Conservation (phyloP, 2,113 vertebrate genomes). For the Dasypus novemcinctus region DNA sequence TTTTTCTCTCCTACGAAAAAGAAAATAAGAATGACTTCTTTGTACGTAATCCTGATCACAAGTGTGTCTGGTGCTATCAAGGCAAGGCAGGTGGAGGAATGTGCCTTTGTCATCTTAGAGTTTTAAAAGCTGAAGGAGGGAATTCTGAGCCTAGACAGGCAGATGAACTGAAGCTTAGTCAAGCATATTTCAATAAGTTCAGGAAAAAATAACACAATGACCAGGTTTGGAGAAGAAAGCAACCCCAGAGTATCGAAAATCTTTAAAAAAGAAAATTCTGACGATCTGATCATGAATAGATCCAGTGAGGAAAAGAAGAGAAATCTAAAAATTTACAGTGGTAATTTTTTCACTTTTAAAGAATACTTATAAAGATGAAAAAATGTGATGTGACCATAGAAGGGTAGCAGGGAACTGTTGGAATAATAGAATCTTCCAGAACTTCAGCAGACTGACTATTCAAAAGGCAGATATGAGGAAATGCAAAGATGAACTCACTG, state of each 20-base stretch:
- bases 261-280: not conserved
- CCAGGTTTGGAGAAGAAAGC: not conserved
- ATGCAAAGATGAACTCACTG: not conserved
- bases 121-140: not conserved
- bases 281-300: not conserved
- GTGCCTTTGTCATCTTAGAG: not conserved
- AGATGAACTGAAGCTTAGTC: not conserved
- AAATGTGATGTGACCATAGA: not conserved
- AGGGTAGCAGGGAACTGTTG: not conserved
- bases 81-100: not conserved
- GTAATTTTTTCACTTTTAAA: not conserved
- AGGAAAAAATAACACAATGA: not conserved
- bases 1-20: not conserved
- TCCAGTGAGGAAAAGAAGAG: not conserved
- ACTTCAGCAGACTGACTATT: not conserved
- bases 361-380: not conserved
- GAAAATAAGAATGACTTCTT: not conserved
- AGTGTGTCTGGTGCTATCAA: not conserved
- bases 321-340: not conserved
- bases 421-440: not conserved
- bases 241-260: not conserved
- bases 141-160: not conserved
- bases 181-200: not conserved
- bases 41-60: not conserved
- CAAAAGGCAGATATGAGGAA: not conserved